Evolutionary conservation across 2,888 invertebrate species (phyloP), one percentile per base, ranked within the genome.

Genomic region (Yponomeuta cagnagella): DNA sequence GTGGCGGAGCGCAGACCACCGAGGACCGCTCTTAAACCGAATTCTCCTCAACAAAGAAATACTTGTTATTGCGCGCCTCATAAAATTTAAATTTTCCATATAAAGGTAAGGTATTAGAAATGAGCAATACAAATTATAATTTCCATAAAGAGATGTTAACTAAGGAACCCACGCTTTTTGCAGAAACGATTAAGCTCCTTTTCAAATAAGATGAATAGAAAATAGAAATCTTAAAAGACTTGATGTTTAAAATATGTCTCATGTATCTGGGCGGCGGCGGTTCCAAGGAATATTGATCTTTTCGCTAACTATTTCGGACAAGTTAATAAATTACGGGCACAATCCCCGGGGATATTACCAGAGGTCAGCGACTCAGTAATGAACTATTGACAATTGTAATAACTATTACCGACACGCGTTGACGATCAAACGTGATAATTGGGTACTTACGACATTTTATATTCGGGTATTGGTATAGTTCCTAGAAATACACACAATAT

Each of bases 1-100:
- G 74, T 70, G 73, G 72, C 68, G 67, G 15, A 72, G 69, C 68
- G 70, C 37, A 69, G 63, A 37, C 69, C 71, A 63, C 72, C 66
- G 64, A 52, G 58, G 69, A 69, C 70, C 63, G 58, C 63, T 64
- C 63, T 70, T 70, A 71, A 71, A 66, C 43, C 52, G 58, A 48
- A 58, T 4, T 67, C 37, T 63, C 58, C 48, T 65, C 70, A 31
- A 58, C 63, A 58, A 70, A 67, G 37, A n/a, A 33, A 67, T 33
- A 43, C 10, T 67, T 67, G 43, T 67, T 67, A 43, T 37, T 6
- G 0, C 43, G 52, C 52, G 12, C 52, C 4, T 1, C 15, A 58
- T 58, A 15, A 12, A 15, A 15, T 58, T 1, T 58, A 12, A 58
- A 58, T 58, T 58, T 15, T 12, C 15, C 15, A 58, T 15, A 12